phyloP scores from a whole-genome alignment of 2,797 vertebrate genomes.

The Halcyon leucocephala region DNA sequence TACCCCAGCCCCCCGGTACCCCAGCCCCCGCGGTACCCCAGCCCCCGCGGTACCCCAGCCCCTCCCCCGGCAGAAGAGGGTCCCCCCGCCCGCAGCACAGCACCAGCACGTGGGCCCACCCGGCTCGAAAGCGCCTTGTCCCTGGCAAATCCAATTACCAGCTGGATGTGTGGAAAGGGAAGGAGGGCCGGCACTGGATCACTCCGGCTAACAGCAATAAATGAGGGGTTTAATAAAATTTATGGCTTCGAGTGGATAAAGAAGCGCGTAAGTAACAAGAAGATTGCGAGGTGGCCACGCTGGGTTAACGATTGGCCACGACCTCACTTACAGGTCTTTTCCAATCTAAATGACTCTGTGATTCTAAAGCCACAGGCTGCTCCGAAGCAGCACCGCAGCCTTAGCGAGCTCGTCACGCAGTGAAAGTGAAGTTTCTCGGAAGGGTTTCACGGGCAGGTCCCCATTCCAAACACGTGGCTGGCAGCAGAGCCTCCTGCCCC shows the following conservation, averaged over 20 bases:
- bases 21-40: too few species aligned
- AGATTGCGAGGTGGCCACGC: fast-evolving
- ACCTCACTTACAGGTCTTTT: background rate
- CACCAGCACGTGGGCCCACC: background rate
- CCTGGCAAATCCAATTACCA: background rate
- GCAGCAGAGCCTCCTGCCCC: background rate
- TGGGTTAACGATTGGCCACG: background rate
- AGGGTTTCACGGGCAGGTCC: background rate
- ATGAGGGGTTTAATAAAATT: background rate
- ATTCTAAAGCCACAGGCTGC: background rate
- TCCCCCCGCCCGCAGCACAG: too few species aligned
- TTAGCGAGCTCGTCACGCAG: background rate
- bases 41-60: too few species aligned
- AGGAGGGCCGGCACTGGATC: fast-evolving
- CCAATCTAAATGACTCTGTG: background rate
- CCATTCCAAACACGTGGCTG: background rate
- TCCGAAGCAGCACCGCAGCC: background rate
- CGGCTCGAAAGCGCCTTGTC: background rate
- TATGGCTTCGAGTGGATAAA: background rate
- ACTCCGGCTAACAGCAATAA: fast-evolving
- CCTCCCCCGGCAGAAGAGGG: too few species aligned
- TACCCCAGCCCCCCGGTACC: too few species aligned
- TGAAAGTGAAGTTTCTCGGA: background rate
- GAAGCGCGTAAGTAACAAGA: fast-evolving
- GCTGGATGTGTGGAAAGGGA: background rate